Percentiles rank a stretch among this genome's conserved stretches.
phyloP scores from a whole-genome alignment of 2,113 vertebrate genomes.

The Desmodus rotundus region DNA sequence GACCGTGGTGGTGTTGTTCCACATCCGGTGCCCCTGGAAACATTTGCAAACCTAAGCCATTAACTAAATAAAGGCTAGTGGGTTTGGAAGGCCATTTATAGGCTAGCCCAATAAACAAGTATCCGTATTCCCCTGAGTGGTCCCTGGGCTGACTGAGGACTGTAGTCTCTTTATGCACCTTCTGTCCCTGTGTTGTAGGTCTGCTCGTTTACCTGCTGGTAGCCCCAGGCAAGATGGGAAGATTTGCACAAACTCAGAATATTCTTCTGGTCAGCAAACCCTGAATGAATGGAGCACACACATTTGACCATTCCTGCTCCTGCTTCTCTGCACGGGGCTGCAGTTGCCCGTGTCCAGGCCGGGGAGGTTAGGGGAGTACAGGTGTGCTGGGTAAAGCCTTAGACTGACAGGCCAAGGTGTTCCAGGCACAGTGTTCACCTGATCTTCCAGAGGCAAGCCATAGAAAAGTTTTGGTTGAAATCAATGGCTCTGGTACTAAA shows the following conservation, averaged over 20 bases:
- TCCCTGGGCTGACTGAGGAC: neutral
- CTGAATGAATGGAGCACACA: neutral
- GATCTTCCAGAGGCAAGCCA: fast-evolving
- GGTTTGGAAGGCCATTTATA: neutral
- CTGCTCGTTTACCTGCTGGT: neutral
- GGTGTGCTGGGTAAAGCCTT: fast-evolving
- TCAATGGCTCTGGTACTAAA: neutral
- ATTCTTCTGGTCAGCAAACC: neutral
- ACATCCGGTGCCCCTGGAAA: neutral
- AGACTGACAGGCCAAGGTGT: fast-evolving
- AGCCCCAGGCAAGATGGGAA: neutral
- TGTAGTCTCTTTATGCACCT: too few relatives aligned
- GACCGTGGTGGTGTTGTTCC: too few relatives aligned
- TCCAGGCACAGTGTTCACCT: neutral
- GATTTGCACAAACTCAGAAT: neutral
- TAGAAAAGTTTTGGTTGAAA: neutral
- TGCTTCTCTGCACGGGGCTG: neutral
- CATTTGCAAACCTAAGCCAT: neutral
- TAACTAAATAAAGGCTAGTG: neutral
- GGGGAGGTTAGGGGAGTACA: neutral
- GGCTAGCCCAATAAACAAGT: neutral
- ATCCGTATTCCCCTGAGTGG: neutral
- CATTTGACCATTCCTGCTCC: neutral
- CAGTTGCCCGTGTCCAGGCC: neutral
- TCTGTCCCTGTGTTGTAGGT: neutral